phyloP scores from a whole-genome alignment of 2,797 vertebrate genomes.

The Aldrovandia affinis region DNA sequence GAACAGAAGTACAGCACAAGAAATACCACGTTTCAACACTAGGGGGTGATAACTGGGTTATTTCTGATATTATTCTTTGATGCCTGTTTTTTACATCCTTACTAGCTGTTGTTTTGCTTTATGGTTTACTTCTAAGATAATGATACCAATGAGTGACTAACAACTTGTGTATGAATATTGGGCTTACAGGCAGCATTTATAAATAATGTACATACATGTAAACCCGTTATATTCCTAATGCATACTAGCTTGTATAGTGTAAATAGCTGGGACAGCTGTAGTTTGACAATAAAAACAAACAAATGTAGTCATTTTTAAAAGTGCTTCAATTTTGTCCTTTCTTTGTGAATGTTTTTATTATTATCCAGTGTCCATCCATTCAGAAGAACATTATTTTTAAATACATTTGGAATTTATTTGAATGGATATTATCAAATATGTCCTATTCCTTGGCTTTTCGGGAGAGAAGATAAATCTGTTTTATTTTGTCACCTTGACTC shows the following conservation, averaged over 20 bases:
- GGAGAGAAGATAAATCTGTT: not conserved
- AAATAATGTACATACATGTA: slow-evolving; percentile 81
- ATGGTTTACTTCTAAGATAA: slow-evolving; percentile 54
- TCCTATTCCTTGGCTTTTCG: not conserved
- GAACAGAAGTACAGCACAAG: not conserved
- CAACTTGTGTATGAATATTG: slow-evolving; percentile 64
- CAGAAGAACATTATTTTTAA: slow-evolving; percentile 60
- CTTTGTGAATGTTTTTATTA: not conserved
- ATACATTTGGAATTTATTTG: slow-evolving; percentile 49
- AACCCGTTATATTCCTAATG: slow-evolving; percentile 80
- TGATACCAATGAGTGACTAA: slow-evolving; percentile 63
- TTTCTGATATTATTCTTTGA: slow-evolving; percentile 7
- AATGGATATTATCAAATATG: not conserved
- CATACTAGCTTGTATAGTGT: slow-evolving; percentile 83
- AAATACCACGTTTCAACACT: slow-evolving; percentile 32
- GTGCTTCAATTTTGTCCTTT: slow-evolving; percentile 57
- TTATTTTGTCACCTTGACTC: not conserved
- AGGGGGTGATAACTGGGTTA: slow-evolving; percentile 29
- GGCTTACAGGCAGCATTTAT: slow-evolving; percentile 75
- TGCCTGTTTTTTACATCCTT: not conserved
- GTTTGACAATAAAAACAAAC: slow-evolving; percentile 69
- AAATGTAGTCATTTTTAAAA: slow-evolving; percentile 76
- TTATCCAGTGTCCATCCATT: not conserved
- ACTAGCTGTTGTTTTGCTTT: slow-evolving; percentile 45
- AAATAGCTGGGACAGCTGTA: slow-evolving; percentile 76